A percentile compares a stretch with the other conserved stretches of the same genome.
These are phyloP conservation scores for Troilus luridus DNA, from an alignment of 2,888 invertebrate genomes.

Conservation along the genomic window DNA sequence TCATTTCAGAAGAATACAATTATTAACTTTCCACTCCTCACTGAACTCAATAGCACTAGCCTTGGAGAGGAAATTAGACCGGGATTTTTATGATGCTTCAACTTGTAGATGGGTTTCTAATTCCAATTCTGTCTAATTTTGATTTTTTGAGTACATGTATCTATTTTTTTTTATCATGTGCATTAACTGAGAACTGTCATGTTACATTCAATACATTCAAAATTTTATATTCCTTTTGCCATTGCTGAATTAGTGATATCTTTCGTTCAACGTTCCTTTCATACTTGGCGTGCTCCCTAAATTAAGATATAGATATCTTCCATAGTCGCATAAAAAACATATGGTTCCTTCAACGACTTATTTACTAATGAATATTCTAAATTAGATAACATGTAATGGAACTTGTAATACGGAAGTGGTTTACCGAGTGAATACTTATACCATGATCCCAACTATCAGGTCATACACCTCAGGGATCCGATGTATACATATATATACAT, in stretches of 20 bases:
- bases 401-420: background rate
- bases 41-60: background rate
- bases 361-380: no score
- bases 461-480: background rate
- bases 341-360: no score
- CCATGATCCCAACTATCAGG: background rate
- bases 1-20: background rate
- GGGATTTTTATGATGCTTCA: rapidly evolving
- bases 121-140: background rate
- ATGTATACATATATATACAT: background rate
- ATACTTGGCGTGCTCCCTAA: no score
- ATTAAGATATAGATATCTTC: no score
- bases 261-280: no score
- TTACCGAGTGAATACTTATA: background rate
- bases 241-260: no score
- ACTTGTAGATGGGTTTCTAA: background rate
- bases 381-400: background rate
- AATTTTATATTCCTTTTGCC: no score
- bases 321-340: no score
- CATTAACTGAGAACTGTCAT: no score
- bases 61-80: background rate
- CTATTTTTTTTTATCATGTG: no score
- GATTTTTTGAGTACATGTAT: no score
- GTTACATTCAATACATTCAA: no score
- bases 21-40: background rate